These are phyloP conservation scores for Garrulus glandarius DNA, from an alignment of 2,797 vertebrate species.

Conservation along the genomic window DNA sequence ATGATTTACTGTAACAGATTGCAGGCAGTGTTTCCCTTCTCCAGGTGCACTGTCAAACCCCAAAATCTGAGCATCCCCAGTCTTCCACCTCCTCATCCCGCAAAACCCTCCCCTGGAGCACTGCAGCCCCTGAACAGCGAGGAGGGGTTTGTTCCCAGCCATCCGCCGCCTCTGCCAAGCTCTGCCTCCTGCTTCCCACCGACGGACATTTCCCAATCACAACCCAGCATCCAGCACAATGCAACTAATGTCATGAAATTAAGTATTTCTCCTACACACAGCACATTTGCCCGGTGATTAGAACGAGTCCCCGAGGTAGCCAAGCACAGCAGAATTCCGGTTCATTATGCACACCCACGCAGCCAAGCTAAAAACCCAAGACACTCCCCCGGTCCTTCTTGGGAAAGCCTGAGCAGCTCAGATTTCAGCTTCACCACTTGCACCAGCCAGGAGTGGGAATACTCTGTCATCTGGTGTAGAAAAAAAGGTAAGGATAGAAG, in stretches of 20 bases:
- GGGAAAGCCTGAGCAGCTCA: constrained; percentile 6
- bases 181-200: constrained; percentile 6
- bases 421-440: not conserved
- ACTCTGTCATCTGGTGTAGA: not conserved
- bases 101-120: not conserved
- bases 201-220: not conserved
- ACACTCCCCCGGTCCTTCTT: constrained; percentile 20
- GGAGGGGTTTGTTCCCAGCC: not conserved
- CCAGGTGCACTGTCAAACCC: not conserved
- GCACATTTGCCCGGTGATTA: constrained; percentile 53
- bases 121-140: not conserved
- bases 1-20: not conserved
- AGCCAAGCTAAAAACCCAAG: constrained; percentile 23
- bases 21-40: not conserved
- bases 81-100: not conserved
- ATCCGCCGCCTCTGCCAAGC: not conserved
- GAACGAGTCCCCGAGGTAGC: constrained; percentile 46
- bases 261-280: constrained; percentile 39
- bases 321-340: constrained; percentile 39
- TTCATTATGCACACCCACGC: constrained; percentile 59
- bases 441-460: not conserved
- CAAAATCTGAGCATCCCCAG: not conserved
- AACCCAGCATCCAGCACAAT: not conserved
- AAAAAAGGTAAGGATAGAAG: not conserved
- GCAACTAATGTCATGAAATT: not conserved